These are phyloP conservation scores for Nothura maculosa DNA, from an alignment of 2,797 vertebrate genomes.

Conservation along the genomic window DNA sequence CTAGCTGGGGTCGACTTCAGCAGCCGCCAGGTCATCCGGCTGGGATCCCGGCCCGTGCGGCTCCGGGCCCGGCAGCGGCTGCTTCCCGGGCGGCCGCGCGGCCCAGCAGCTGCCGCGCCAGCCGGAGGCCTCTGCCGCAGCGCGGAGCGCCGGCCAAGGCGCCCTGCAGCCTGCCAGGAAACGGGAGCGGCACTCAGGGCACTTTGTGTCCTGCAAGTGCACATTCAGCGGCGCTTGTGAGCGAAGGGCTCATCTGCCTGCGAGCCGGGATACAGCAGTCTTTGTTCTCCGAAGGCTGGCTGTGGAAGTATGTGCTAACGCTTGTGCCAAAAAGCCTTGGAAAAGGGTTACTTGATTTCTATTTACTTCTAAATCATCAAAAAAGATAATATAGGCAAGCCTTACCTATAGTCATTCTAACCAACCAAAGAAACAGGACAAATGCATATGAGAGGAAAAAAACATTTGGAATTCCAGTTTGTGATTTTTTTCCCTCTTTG, in stretches of 20 bases:
- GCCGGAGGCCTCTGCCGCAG: neutral
- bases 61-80: rapidly evolving
- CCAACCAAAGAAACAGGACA: neutral
- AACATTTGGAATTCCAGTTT: neutral
- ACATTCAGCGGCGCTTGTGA: neutral
- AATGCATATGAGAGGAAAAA: rapidly evolving
- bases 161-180: neutral
- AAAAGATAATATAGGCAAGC: neutral
- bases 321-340: neutral
- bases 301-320: neutral
- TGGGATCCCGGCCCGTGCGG: rapidly evolving
- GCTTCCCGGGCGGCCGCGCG: neutral
- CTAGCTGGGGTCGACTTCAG: rapidly evolving
- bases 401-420: neutral
- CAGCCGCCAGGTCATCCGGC: neutral
- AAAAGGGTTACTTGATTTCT: neutral
- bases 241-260: neutral
- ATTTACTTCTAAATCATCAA: neutral
- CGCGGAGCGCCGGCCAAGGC: neutral
- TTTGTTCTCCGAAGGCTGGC: rapidly evolving
- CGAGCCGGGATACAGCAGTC: neutral
- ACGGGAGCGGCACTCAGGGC: neutral
- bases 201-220: neutral
- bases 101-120: slow-evolving; percentile 24
- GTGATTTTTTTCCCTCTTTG: neutral